phyloP scores from a whole-genome alignment of 2,113 vertebrate species.

The Chlamydotis undulata region DNA sequence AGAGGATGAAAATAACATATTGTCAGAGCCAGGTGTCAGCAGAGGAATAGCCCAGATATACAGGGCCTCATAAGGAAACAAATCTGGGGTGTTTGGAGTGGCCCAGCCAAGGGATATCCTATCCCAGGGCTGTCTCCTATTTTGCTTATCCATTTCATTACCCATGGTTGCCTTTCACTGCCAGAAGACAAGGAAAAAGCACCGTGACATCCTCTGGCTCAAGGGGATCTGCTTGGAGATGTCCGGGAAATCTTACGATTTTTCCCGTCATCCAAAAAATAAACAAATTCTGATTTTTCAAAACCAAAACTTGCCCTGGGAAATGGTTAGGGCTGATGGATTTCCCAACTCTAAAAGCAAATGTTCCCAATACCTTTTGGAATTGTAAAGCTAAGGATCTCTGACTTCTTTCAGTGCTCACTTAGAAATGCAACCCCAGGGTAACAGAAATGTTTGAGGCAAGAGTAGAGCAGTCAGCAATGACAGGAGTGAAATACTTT shows the following conservation, averaged over 20 bases:
- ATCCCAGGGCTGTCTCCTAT: neutral
- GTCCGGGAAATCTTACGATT: neutral
- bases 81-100: neutral
- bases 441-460: conserved; percentile 39
- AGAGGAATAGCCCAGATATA: neutral
- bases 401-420: conserved; percentile 50
- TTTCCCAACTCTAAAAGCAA: conserved; percentile 38
- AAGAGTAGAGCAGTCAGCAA: neutral
- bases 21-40: neutral
- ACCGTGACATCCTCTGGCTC: conserved; percentile 16
- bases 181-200: conserved; percentile 5
- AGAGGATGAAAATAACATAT: neutral
- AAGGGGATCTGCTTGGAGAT: neutral
- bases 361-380: conserved; percentile 17
- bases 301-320: neutral
- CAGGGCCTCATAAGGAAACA: neutral
- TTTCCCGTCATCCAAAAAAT: neutral
- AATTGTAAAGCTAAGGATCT: conserved; percentile 29
- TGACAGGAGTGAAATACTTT: conserved; percentile 39
- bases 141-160: conserved; percentile 28
- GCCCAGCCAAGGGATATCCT: neutral
- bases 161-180: neutral
- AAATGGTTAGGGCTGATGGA: neutral
- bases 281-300: neutral
- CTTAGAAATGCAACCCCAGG: conserved; percentile 26